Evolutionary conservation across 2,888 invertebrate species (phyloP), one percentile per base, ranked within the genome.

Genomic region (Pammene aurita): DNA sequence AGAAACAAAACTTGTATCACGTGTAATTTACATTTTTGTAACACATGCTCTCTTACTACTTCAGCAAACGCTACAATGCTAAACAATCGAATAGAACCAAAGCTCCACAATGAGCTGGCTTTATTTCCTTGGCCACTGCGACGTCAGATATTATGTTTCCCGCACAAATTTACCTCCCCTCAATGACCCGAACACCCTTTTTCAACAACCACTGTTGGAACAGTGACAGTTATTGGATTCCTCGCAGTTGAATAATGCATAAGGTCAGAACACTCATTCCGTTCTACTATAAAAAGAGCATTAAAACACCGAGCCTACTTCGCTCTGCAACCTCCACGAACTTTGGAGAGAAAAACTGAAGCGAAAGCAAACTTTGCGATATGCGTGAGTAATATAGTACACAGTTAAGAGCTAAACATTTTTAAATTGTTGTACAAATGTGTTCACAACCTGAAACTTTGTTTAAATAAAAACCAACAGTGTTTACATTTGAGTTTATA

Each of bases 241-340:
- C 80, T 75, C 73, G 67, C 71, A 69, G 77, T 82, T 87, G 85
- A 87, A 87, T 86, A 80, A 87, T 87, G 79, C 79, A 88, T 80
- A 70, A 60, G 67, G 63, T 61, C 71, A 65, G 58, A 61, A 56
- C 54, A 65, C 64, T 69, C 58, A 58, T 60, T 64, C 54, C 58
- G 60, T 54, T 69, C 69, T 65, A 41, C 54, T 60, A 69, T 65
- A 57, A 69, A 67, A 67, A 69, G 34, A 63, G 41, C 35, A 64
- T 60, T 54, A 65, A 54, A 58, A 11, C 46, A 67, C 52, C 18
- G 34, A 50, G 46, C 38, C 18, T 46, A 61, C 38, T 38, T 44
- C 18, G 35, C 50, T 26, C 34, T 41, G 61, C 50, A 42, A 48
- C 0, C 56, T n/a, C 56, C 34, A 42, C 35, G 34, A 54, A 41